Evolutionary conservation across 2,888 invertebrate genomes (phyloP).

Genomic region (Metallyticus violacea): DNA sequence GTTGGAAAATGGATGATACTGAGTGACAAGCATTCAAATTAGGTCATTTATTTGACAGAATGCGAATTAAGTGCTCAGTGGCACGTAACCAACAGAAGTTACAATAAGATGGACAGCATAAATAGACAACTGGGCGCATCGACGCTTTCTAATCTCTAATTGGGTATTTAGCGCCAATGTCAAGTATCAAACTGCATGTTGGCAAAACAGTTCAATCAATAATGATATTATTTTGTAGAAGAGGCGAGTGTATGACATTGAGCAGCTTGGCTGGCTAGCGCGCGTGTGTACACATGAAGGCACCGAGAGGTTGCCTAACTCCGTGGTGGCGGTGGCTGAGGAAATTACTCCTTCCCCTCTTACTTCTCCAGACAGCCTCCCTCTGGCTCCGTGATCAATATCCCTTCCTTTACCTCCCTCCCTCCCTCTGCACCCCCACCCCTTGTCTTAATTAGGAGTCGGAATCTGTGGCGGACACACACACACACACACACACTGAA

Average conservation of each 20-base stretch:
- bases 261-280: background rate
- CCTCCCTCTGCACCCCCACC: conserved; percentile 51
- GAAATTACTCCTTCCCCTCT: conserved; percentile 17
- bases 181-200: too few species aligned
- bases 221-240: background rate
- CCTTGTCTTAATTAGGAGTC: conserved; percentile 82
- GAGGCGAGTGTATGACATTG: background rate
- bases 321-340: conserved; percentile 15
- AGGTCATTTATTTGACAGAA: too few species aligned
- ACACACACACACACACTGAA: conserved; percentile 40
- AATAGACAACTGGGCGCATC: too few species aligned
- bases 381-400: conserved; percentile 37
- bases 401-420: conserved; percentile 51
- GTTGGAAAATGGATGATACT: too few species aligned
- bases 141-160: too few species aligned
- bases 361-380: conserved; percentile 26
- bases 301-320: background rate
- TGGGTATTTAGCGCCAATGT: too few species aligned
- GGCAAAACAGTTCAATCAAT: background rate
- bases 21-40: too few species aligned
- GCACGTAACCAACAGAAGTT: too few species aligned
- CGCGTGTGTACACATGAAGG: conserved; percentile 22
- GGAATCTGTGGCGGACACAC: conserved; percentile 82
- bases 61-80: too few species aligned
- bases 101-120: too few species aligned